Percentiles rank a stretch among this genome's conserved stretches.
phyloP scores from a whole-genome alignment of 2,797 vertebrate species.

The Cercopithecus petaurista region DNA sequence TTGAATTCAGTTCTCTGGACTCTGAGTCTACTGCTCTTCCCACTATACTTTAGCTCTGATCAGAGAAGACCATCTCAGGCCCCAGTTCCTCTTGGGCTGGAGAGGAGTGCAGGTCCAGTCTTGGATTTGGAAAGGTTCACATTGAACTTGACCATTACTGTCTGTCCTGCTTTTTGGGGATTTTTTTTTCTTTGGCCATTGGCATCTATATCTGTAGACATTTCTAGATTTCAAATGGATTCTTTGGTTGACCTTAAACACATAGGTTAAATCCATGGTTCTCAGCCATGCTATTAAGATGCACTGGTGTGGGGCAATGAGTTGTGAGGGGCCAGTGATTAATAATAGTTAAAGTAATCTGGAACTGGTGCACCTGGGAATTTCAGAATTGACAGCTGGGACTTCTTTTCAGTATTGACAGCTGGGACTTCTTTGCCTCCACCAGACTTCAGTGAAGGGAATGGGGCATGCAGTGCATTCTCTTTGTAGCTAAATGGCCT shows the following conservation, averaged over 20 bases:
- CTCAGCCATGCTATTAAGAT: neutral
- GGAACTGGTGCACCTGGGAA: neutral
- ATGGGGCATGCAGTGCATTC: neutral
- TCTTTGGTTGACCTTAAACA: neutral
- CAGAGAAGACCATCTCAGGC: neutral
- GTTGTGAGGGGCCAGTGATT: neutral
- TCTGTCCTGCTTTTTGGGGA: neutral
- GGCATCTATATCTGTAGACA: neutral
- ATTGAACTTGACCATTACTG: neutral
- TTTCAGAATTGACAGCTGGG: neutral
- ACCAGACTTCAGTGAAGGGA: neutral
- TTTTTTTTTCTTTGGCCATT: neutral
- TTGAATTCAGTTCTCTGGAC: neutral
- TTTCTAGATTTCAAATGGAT: slow-evolving; percentile 25
- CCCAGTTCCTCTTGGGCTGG: neutral
- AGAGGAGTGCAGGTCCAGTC: neutral
- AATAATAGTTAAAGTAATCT: neutral
- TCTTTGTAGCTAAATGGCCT: neutral
- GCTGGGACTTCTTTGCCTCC: neutral
- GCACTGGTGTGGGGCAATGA: neutral
- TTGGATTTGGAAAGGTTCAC: neutral
- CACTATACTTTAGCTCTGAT: neutral
- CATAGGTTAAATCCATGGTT: neutral
- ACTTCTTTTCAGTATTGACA: neutral
- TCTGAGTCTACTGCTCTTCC: neutral